Evolutionary conservation across 2,888 invertebrate genomes (phyloP), one percentile per base, ranked within the genome.

Genomic region (Lamellibrachia satsuma): DNA sequence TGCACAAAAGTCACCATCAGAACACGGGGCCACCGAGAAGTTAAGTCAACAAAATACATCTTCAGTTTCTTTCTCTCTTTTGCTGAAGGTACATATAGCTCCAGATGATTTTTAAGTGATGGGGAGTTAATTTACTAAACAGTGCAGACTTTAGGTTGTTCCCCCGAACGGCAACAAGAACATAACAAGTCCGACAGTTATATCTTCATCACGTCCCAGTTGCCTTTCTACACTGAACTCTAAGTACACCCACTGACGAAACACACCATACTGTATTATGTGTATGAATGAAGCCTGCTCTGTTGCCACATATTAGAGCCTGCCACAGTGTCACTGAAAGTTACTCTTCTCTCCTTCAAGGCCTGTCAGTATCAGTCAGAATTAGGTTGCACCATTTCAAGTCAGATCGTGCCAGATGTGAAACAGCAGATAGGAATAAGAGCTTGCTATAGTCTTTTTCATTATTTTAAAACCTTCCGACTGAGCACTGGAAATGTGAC

Each of bases 381-480:
- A 39, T 75, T 22, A 22, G 22, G 15, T 39, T 39, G 75, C 75
- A 75, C 22, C 75, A 22, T 75, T 75, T 75, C 22, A 75, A 22
- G 75, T 75, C 75, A 22, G 2, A 75, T 22, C 6, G n/a, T 75
- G 15, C 75, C 1, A 75, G 75, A 75, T 75, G 2, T 22, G 75
- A 75, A 22, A 22, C 75, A 75, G 75, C n/a, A 22, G 75, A 75
- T 75, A 6, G 75, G 15, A 75, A 11, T 75, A n/a, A 75, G n/a
- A 75, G 75, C 75, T 75, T 75, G 75, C n/a, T 75, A n/a, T 75
- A n/a, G 22, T n/a, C 75, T 75, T 75, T 75, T 75, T 75, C n/a
- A 75, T 75, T 75, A 75, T 75, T 22, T 11, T 75, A 55, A 75
- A 75, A 75, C 75, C 75, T 75, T 75, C 75, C 22, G 75, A 39